Evolutionary conservation across 2,797 vertebrate genomes (phyloP), one percentile per base, ranked within the genome.

Genomic region (Dendrocincla tyrannina): DNA sequence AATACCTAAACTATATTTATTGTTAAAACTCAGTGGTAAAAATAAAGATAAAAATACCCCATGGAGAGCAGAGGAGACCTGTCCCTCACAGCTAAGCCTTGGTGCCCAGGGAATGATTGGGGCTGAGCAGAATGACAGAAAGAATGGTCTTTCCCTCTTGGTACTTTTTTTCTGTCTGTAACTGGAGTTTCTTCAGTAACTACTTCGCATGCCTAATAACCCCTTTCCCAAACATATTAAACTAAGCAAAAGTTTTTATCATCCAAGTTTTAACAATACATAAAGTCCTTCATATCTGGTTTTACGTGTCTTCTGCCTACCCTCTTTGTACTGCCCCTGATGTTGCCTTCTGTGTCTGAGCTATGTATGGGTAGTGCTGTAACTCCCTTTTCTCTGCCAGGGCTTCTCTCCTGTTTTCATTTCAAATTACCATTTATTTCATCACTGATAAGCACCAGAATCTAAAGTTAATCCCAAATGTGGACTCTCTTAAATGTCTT

Each of bases 381-480:
- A 76, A 55, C 49, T 78, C 52, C 28, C 27, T 64, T 70, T 75
- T 53, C 53, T 78, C 49, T 78, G 72, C 55, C 75, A 63, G 6
- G 47, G 30, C 47, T 92, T 77, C 53, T 79, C 35, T 70, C 24
- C 22, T 20, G 22, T 39, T 83, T 58, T 72, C n/a, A 33, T 91
- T 92, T 83, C 75, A 72, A 88, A 69, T 20, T 55, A 33, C 7
- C 39, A 30, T 77, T 85, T 94, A 70, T 78, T 82, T 92, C 8
- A 11, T 72, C 52, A 22, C 27, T 87, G 89, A 76, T 62, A 91
- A 93, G 69, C 53, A 68, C 42, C 58, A 64, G 67, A 83, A 83
- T 62, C 14, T 53, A 39, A 91, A 85, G 53, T 64, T 83, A 86
- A 91, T 79, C 53, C 20, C 33, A 81, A 67, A 69, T n/a, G 18